phyloP scores from a whole-genome alignment of 2,113 vertebrate species.

The Cettia cetti region DNA sequence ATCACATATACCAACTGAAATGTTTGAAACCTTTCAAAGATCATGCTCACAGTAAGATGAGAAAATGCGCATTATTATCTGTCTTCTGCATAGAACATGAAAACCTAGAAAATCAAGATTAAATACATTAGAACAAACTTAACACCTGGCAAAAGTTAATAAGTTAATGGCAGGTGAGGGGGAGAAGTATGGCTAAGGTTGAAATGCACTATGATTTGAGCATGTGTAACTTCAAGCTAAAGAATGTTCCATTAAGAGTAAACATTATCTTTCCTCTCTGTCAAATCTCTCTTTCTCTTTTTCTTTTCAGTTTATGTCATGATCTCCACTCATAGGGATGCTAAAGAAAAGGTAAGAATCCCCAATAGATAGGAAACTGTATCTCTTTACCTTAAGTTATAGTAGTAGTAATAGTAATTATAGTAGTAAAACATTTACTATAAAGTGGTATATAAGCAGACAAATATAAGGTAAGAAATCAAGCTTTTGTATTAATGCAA shows the following conservation, averaged over 20 bases:
- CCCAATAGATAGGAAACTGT: background rate
- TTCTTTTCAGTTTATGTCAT: background rate
- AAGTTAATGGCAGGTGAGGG: background rate
- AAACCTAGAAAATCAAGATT: background rate
- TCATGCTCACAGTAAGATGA: background rate
- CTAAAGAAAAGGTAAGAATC: background rate
- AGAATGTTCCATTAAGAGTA: background rate
- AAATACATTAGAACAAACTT: background rate
- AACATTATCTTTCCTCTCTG: background rate
- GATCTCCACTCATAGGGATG: background rate
- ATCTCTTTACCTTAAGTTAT: background rate
- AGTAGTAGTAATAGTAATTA: background rate
- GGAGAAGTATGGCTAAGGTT: background rate
- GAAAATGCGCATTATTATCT: background rate
- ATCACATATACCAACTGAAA: background rate
- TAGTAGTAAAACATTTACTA: background rate
- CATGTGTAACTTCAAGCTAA: background rate
- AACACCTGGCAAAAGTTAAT: background rate
- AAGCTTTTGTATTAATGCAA: background rate
- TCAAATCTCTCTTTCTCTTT: background rate
- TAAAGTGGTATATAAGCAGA: background rate
- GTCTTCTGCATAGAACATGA: background rate
- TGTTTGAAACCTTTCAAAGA: background rate
- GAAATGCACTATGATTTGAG: background rate
- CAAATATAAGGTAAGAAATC: background rate